Evolutionary conservation across 2,797 vertebrate genomes (phyloP).

Genomic region (Chelon auratus): DNA sequence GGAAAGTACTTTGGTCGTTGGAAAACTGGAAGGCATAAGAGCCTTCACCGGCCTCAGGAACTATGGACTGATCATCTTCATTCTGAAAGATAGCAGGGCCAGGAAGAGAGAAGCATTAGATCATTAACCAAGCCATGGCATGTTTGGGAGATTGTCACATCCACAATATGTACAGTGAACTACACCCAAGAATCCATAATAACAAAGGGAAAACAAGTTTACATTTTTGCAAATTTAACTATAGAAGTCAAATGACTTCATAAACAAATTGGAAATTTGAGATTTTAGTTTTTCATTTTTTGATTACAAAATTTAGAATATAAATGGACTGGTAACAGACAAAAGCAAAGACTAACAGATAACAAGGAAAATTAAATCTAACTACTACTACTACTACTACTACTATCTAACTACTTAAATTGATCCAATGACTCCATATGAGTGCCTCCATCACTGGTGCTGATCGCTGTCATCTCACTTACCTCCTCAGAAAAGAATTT

Average conservation of each 20-base stretch:
- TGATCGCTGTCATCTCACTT: constrained; percentile 41
- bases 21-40: constrained; percentile 87
- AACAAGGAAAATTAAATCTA: background rate
- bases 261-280: no score
- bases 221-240: no score
- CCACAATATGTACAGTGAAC: background rate
- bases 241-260: no score
- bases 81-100: constrained; percentile 78
- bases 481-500: constrained; percentile 93
- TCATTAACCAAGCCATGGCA: constrained; percentile 8
- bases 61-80: constrained; percentile 84
- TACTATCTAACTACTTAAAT: background rate
- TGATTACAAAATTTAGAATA: no score
- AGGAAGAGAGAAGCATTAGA: constrained; percentile 18
- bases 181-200: background rate
- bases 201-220: background rate
- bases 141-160: constrained; percentile 20
- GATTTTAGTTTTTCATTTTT: no score
- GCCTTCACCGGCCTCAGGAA: constrained; percentile 85
- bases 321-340: no score
- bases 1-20: constrained; percentile 86
- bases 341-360: no score
- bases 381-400: no score
- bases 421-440: background rate
- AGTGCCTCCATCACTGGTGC: background rate